A percentile compares a stretch with the other conserved stretches of the same genome.
Conservation (phyloP, 2,888 invertebrate species). For the Zaprionus bogoriensis region DNA sequence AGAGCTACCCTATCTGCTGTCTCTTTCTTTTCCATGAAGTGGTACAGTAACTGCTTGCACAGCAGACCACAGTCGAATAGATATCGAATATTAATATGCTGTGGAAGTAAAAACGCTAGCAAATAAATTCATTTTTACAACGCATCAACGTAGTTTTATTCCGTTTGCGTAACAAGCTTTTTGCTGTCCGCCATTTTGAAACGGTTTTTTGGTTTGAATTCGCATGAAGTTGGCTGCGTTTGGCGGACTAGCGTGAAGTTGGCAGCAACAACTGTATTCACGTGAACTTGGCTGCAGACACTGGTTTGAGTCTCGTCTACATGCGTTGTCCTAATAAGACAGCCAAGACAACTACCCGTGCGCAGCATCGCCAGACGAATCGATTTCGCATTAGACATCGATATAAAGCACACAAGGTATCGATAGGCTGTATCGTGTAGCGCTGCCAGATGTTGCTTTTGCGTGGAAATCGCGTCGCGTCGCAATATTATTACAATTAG, state of each 20-base stretch:
- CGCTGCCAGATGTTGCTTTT: slow-evolving; percentile 49
- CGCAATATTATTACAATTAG: slow-evolving; percentile 45
- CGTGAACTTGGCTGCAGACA: slow-evolving; percentile 17
- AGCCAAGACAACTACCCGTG: neutral
- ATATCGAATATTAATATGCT: neutral
- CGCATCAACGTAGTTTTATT: no score
- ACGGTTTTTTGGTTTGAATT: slow-evolving; percentile 7
- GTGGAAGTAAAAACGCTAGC: neutral
- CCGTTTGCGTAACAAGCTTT: neutral
- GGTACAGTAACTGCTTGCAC: neutral
- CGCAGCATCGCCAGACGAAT: neutral
- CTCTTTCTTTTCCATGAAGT: slow-evolving; percentile 27
- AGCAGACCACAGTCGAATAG: neutral
- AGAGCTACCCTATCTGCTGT: slow-evolving; percentile 3
- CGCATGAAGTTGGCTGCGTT: slow-evolving; percentile 19
- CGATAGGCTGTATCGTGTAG: slow-evolving; percentile 31
- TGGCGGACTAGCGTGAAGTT: slow-evolving; percentile 11
- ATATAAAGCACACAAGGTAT: neutral
- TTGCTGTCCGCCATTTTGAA: slow-evolving; percentile 35
- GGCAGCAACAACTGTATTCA: neutral
- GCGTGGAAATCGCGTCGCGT: slow-evolving; percentile 49
- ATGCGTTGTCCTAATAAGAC: neutral
- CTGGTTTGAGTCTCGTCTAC: slow-evolving; percentile 9
- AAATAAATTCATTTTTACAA: neutral
- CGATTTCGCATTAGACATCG: neutral